phyloP scores from a whole-genome alignment of 2,113 vertebrate genomes.

The Elephantulus edwardii region DNA sequence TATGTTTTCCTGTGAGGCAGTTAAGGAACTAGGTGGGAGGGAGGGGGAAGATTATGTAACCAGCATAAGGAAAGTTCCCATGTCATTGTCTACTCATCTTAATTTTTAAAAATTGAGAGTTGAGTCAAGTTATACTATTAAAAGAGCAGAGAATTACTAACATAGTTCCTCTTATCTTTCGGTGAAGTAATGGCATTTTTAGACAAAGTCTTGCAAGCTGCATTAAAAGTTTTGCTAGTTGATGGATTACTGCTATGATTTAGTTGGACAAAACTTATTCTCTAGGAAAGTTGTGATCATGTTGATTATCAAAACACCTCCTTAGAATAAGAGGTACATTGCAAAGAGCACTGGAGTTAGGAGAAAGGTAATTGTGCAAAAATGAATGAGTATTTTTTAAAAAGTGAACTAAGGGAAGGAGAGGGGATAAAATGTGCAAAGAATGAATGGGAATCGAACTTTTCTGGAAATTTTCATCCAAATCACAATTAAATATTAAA shows the following conservation, averaged over 20 bases:
- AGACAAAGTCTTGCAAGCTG: neutral
- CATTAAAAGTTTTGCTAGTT: neutral
- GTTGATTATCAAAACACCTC: neutral
- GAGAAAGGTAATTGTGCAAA: too few relatives aligned
- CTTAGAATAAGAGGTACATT: too few relatives aligned
- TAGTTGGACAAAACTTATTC: neutral
- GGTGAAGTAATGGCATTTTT: neutral
- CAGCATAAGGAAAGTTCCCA: slow-evolving; percentile 3
- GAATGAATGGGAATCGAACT: too few relatives aligned
- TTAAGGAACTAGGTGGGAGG: neutral
- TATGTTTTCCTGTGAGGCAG: slow-evolving; percentile 12
- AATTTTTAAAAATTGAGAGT: neutral
- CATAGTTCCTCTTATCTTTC: neutral
- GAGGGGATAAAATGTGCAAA: too few relatives aligned
- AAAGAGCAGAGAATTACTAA: neutral
- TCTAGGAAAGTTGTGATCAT: neutral
- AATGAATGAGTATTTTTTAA: too few relatives aligned
- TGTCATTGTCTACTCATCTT: neutral
- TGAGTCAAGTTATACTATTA: neutral
- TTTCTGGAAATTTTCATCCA: too few relatives aligned
- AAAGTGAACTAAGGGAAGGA: too few relatives aligned
- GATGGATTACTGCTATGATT: neutral
- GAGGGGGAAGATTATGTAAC: neutral
- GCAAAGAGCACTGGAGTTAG: too few relatives aligned
- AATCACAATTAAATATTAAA: too few relatives aligned